phyloP scores from a whole-genome alignment of 2,797 vertebrate species.

The Hemibagrus guttatus region DNA sequence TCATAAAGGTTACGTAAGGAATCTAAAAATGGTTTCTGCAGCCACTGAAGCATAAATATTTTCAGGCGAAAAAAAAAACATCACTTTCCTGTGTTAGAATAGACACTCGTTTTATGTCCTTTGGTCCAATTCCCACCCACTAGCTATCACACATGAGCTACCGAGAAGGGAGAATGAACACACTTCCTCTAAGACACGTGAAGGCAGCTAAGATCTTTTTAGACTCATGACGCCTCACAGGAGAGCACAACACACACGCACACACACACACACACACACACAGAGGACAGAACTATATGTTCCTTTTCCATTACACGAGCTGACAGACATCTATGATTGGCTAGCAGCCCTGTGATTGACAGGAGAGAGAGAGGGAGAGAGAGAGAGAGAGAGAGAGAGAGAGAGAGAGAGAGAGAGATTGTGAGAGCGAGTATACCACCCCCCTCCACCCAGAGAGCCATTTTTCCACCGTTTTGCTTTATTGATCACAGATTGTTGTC shows the following conservation, averaged over 20 bases:
- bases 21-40: constrained; percentile 15
- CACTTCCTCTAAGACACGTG: not conserved
- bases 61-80: not conserved
- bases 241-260: not conserved
- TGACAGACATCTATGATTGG: not conserved
- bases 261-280: not conserved
- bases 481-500: not conserved
- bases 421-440: not conserved
- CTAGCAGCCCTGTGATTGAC: not conserved
- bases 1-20: constrained; percentile 26
- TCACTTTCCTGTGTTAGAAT: not conserved
- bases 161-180: not conserved
- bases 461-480: not conserved
- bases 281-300: not conserved
- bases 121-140: not conserved
- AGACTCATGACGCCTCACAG: not conserved
- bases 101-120: not conserved
- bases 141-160: not conserved
- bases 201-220: not conserved
- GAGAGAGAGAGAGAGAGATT: not conserved
- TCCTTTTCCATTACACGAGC: not conserved
- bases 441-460: not conserved
- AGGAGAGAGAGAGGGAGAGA: not conserved
- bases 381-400: too few relatives aligned
- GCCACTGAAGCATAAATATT: not conserved